Evolutionary conservation across 2,888 invertebrate species (phyloP).

Genomic region (Drosophila neotestacea): DNA sequence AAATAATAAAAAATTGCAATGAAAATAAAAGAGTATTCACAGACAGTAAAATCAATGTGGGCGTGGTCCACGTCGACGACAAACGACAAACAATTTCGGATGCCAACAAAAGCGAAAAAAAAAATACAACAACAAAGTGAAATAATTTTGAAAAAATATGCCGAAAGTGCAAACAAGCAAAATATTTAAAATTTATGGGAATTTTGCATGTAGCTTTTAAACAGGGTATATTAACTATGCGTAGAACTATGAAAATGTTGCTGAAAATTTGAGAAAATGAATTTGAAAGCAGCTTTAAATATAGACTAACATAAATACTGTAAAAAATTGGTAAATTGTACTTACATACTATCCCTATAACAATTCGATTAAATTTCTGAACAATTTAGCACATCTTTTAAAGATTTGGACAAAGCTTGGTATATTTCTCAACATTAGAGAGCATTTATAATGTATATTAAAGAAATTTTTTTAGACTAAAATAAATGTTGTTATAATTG

Average conservation of each 20-base stretch:
- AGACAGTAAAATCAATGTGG: slow-evolving; percentile 61
- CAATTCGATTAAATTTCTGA: too few relatives aligned
- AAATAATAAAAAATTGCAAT: slow-evolving; percentile 23
- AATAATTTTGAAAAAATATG: slow-evolving; percentile 51
- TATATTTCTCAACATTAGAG: too few relatives aligned
- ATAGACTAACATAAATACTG: not conserved
- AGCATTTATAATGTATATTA: too few relatives aligned
- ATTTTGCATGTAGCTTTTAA: slow-evolving; percentile 34
- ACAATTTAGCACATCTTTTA: too few relatives aligned
- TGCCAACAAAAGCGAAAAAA: slow-evolving; percentile 45
- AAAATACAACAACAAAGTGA: slow-evolving; percentile 21
- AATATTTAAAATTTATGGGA: slow-evolving; percentile 72
- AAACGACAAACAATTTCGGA: slow-evolving; percentile 68
- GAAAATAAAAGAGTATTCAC: slow-evolving; percentile 18
- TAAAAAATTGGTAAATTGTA: too few relatives aligned
- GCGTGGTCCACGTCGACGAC: slow-evolving; percentile 59
- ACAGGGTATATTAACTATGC: slow-evolving; percentile 27
- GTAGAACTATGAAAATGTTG: not conserved
- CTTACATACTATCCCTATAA: too few relatives aligned
- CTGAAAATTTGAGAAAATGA: not conserved
- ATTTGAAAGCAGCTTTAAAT: not conserved
- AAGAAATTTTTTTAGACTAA: too few relatives aligned
- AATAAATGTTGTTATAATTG: too few relatives aligned
- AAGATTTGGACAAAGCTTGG: too few relatives aligned
- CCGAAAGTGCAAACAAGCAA: slow-evolving; percentile 73